phyloP scores from a whole-genome alignment of 2,888 invertebrate genomes.

The Mactromeris polynyma region DNA sequence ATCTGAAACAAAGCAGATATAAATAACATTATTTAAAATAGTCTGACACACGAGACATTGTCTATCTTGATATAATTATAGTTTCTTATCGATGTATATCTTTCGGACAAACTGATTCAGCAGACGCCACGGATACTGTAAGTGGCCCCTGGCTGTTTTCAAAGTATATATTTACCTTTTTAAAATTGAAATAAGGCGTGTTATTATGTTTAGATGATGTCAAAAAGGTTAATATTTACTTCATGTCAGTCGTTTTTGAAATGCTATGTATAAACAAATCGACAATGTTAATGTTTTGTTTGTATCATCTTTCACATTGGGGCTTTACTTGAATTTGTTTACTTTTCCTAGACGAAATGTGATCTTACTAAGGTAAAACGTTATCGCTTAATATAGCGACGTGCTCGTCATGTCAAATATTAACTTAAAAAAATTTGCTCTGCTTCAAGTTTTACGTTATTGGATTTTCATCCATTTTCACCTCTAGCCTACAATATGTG shows the following conservation, averaged over 20 bases:
- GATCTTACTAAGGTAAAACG: background rate
- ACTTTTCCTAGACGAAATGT: background rate
- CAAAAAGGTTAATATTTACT: slow-evolving; percentile 25
- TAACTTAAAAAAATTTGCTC: background rate
- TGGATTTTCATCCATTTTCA: background rate
- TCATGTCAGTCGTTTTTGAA: slow-evolving; percentile 19
- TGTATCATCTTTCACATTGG: background rate
- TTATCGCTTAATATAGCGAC: background rate
- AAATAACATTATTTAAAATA: background rate
- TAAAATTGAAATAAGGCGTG: slow-evolving; percentile 15
- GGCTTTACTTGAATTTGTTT: background rate
- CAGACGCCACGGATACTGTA: background rate
- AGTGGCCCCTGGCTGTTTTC: background rate
- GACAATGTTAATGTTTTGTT: background rate
- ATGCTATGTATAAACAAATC: slow-evolving; percentile 2
- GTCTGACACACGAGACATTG: background rate
- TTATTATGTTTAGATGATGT: slow-evolving; percentile 12
- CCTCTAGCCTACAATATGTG: background rate
- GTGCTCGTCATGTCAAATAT: background rate
- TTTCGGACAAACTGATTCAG: background rate
- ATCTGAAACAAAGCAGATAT: background rate
- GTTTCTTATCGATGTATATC: background rate
- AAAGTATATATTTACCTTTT: slow-evolving; percentile 18
- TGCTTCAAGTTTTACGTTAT: background rate
- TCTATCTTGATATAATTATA: background rate